Conservation (phyloP, 2,113 vertebrate species). For the Etheostoma cragini region DNA sequence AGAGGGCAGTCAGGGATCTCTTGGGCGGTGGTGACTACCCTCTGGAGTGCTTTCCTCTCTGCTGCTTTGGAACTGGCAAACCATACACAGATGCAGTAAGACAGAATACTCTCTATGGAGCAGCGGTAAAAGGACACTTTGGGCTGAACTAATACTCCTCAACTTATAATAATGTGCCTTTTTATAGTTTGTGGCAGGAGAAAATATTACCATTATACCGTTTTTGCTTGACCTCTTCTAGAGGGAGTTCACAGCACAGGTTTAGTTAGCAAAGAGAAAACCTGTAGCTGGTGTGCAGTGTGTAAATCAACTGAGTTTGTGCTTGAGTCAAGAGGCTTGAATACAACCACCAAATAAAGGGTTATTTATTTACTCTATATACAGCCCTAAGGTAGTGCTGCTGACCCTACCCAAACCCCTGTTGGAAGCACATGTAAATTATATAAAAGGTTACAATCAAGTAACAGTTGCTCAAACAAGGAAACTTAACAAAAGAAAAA, state of each 20-base stretch:
- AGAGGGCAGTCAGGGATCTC: too few species aligned
- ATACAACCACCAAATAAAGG: background rate
- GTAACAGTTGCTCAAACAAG: background rate
- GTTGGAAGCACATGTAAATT: background rate
- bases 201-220: background rate
- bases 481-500: background rate
- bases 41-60: too few species aligned
- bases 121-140: too few species aligned
- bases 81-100: too few species aligned
- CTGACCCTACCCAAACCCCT: background rate
- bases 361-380: background rate
- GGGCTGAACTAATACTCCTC: background rate
- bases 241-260: too few species aligned
- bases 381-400: background rate
- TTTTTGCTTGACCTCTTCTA: background rate
- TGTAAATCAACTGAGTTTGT: background rate
- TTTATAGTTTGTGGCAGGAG: background rate
- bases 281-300: background rate
- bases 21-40: too few species aligned
- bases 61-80: too few species aligned
- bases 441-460: background rate
- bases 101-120: too few species aligned
- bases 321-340: background rate
- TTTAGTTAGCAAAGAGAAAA: background rate
- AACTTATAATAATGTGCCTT: background rate